phyloP scores from a whole-genome alignment of 2,797 vertebrate genomes.

The Austrolebias charrua region DNA sequence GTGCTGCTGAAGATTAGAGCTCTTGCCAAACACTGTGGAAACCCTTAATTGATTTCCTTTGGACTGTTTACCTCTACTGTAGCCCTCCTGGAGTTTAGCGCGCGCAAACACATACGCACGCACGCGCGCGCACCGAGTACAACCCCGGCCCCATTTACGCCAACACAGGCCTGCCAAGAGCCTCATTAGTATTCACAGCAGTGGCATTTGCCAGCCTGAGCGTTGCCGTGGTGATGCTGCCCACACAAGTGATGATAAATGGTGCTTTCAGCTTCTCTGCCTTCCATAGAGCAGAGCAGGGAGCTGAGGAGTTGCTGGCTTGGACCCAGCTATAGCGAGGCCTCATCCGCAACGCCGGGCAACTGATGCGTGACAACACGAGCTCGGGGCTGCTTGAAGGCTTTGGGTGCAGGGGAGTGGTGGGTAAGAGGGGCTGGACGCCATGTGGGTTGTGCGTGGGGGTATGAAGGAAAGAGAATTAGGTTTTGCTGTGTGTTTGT shows the following conservation, averaged over 20 bases:
- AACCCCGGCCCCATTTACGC: conserved; percentile 79
- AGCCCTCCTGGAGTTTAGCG: conserved; percentile 76
- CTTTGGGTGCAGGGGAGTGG: conserved; percentile 70
- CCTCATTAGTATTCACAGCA: conserved; percentile 86
- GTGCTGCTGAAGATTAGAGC: conserved; percentile 84
- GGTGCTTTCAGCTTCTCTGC: conserved; percentile 82
- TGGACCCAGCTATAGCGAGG: conserved; percentile 70
- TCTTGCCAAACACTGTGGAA: conserved; percentile 85
- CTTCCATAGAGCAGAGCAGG: conserved; percentile 80
- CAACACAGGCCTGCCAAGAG: conserved; percentile 85
- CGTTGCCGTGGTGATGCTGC: conserved; percentile 87
- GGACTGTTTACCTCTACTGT: conserved; percentile 84
- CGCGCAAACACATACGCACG: conserved; percentile 48
- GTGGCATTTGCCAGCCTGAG: conserved; percentile 88
- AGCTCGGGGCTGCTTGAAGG: conserved; percentile 65
- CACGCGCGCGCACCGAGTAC: conserved; percentile 54
- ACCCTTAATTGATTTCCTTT: conserved; percentile 89
- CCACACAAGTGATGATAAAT: conserved; percentile 85
- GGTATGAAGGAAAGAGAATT: conserved; percentile 42
- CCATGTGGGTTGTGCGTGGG: conserved; percentile 39
- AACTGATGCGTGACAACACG: conserved; percentile 68
- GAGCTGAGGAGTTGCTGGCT: conserved; percentile 82
- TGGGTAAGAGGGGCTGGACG: conserved; percentile 69
- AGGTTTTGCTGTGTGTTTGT: conserved; percentile 20
- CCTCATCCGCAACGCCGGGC: conserved; percentile 62